phyloP scores from a whole-genome alignment of 2,888 invertebrate species.

The Drosophila paracracens region DNA sequence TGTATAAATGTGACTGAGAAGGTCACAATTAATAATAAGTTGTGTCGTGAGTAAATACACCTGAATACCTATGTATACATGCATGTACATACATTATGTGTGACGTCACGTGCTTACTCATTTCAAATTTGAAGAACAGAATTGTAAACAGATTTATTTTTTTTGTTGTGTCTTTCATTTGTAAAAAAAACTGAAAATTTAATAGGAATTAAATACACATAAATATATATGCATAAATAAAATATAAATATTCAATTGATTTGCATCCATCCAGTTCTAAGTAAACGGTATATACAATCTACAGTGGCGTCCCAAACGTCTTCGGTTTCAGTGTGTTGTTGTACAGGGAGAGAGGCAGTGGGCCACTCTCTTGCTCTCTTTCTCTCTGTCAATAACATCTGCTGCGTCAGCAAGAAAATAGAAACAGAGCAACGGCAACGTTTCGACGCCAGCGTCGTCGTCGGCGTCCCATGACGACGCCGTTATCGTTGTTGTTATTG shows the following conservation, averaged over 20 bases:
- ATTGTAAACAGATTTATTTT: not conserved
- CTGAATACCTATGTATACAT: not conserved
- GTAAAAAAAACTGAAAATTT: conserved; percentile 14
- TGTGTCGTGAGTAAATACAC: conserved; percentile 15
- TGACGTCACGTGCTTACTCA: conserved; percentile 43
- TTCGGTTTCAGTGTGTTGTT: conserved; percentile 23
- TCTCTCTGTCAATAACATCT: conserved; percentile 34
- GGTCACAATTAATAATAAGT: conserved; percentile 2
- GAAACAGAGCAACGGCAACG: conserved; percentile 33
- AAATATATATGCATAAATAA: not conserved
- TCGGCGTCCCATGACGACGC: conserved; percentile 56
- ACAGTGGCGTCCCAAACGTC: conserved; percentile 36
- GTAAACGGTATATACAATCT: conserved; percentile 12
- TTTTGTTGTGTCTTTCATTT: conserved; percentile 25
- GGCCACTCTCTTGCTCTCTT: conserved; percentile 10
- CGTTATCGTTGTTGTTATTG: conserved; percentile 13
- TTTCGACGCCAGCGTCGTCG: conserved; percentile 29
- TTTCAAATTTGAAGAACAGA: not conserved
- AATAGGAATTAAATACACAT: conserved; percentile 17
- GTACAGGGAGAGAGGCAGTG: conserved; percentile 6
- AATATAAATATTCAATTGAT: conserved; percentile 34
- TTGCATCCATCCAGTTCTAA: conserved; percentile 37
- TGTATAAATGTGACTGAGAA: not conserved
- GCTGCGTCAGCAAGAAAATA: conserved; percentile 79
- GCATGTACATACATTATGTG: conserved; percentile 3